Percentiles rank a stretch among this genome's conserved stretches.
phyloP scores from a whole-genome alignment of 2,797 vertebrate genomes.

The Anolis apletophallus region DNA sequence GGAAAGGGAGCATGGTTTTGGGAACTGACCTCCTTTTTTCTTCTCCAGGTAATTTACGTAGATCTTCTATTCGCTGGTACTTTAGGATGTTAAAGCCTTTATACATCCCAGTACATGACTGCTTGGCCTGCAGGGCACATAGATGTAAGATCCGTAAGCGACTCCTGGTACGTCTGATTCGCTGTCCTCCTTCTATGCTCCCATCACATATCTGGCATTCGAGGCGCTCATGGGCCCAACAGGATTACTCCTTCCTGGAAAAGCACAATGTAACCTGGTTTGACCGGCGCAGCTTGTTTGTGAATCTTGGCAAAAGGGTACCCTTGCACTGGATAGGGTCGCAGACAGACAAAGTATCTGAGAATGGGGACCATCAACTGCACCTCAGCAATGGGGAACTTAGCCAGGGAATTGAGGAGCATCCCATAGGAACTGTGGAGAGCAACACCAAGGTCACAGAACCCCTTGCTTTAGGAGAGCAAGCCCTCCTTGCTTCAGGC shows the following conservation, averaged over 20 bases:
- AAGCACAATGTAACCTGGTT: background rate
- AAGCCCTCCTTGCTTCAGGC: background rate
- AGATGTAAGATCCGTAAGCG: conserved; percentile 32
- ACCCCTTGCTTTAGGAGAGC: background rate
- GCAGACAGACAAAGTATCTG: background rate
- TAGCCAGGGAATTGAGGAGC: conserved; percentile 3
- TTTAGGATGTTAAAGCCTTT: conserved; percentile 26
- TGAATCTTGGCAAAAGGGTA: conserved; percentile 41
- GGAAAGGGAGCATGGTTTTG: background rate
- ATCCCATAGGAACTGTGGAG: background rate
- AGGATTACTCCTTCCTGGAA: background rate
- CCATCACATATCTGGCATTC: background rate
- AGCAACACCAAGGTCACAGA: background rate
- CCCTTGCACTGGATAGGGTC: background rate
- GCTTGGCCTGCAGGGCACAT: conserved; percentile 11
- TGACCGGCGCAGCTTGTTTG: conserved; percentile 1
- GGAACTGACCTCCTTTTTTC: background rate
- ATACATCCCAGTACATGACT: conserved; percentile 41
- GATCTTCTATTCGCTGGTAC: background rate
- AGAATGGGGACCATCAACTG: background rate
- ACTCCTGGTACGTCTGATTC: conserved; percentile 12
- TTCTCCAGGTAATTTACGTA: conserved; percentile 2
- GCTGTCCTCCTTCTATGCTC: background rate
- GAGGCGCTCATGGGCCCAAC: background rate
- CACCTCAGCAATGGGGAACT: background rate